Base-by-base conservation (phyloP, 2,113 vertebrate species). In the Rhizomys pruinosus region DNA sequence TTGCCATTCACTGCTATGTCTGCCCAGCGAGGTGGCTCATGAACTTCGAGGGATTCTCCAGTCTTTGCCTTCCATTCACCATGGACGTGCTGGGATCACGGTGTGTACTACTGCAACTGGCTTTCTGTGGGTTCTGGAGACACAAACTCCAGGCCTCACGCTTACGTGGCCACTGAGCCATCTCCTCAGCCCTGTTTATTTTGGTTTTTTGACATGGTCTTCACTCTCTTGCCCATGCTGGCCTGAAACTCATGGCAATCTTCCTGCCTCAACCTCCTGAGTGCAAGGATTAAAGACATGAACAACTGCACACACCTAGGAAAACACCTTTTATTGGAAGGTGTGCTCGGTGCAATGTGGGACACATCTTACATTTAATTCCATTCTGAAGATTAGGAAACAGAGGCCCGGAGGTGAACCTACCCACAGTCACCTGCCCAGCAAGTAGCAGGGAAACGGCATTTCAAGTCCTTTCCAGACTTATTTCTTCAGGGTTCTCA, bases 351-450 rank as follows among this genome's bases (percentile, higher is more conserved):
- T 42, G 17, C 55, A 82, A 22, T 15, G 32, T 73, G 74, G 71
- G 34, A 1, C 13, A 57, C 8, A 5, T 47, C 59, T 9, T 69
- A 57, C 57, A 42, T 79, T 52, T 66, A 55, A 87, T 79, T 63
- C 59, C 64, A 61, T 61, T 91, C 87, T 92, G 63, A 32, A 93
- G 63, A 82, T 79, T 68, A 32, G 69, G 59, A 68, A 68, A 84
- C 42, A 12, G 61, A 68, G 20, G 20, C 39, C 19, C 20, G 16
- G 29, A 42, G 29, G 12, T 61, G 59, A 61, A 16, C 59, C 55
- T 88, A 47, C 34, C 77, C 91, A 37, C 42, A 68, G 7, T 47
- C 47, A 47, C 25, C 55, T 32, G 22, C 47, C 27, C 32, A 39
- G 17, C 39, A 78, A 82, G n/a, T n/a, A 20, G 64, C 44, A 61